Evolutionary conservation across 2,113 vertebrate species (phyloP), one percentile per base, ranked within the genome.

Genomic region (Sterrhoptilus dennistouni): DNA sequence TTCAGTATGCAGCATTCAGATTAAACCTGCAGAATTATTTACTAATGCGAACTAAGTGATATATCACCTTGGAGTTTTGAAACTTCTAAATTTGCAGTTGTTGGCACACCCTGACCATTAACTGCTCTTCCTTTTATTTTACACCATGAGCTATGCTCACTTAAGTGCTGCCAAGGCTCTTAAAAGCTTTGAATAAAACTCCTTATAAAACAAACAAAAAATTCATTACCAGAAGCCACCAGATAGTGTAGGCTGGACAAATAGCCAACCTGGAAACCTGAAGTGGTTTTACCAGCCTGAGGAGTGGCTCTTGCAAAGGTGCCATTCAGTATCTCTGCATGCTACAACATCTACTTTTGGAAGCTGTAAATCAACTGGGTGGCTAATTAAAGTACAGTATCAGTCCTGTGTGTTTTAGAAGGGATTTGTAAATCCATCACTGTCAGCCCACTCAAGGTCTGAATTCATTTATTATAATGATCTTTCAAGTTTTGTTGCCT

Each of bases 191-290:
- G 83, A 94, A 93, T 71, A n/a, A 94, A 97, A 93, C 61, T 90
- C 77, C 95, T 96, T 80, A 91, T 92, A 95, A 96, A 96, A 90
- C 65, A 97, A 96, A 97, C 79, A 94, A 80, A 94, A 95, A 93
- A 96, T 78, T 87, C 56, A 87, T 92, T 93, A 89, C 81, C 45
- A 84, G n/a, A 91, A 90, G 61, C 70, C 80, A 91, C 50, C 77
- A 80, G 96, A 95, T 12, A 24, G 54, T 63, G n/a, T 5, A 0
- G 2, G 47, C 65, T 94, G 95, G 78, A 94, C 33, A 6, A 96
- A 86, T 3, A 8, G 45, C 76, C 68, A 96, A 45, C 15, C 35
- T 75, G 69, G 68, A 65, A 42, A 89, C 57, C 52, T 87, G 66
- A 33, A 40, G 66, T 44, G 94, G 60, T 65, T 80, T 83, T 1